Conservation (phyloP, 2,888 invertebrate genomes). For the Stomorhina lunata region DNA sequence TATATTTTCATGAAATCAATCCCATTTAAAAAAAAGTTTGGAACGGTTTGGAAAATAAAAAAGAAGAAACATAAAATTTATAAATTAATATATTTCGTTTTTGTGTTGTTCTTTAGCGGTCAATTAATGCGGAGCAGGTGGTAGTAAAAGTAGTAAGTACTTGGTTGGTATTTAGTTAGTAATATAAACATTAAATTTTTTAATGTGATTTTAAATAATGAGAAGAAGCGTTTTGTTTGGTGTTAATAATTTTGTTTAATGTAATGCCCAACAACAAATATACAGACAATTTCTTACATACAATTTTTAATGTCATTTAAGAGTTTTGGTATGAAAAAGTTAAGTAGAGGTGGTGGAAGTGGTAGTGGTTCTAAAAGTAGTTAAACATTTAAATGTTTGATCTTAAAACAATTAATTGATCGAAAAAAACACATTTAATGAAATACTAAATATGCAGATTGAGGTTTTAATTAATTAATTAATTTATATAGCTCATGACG, state of each 20-base stretch:
- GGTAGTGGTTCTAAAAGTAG: slow-evolving; percentile 2
- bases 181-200: slow-evolving; percentile 36
- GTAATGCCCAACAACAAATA: slow-evolving; percentile 54
- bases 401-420: slow-evolving; percentile 13
- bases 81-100: slow-evolving; percentile 52
- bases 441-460: slow-evolving; percentile 16
- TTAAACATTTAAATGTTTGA: slow-evolving; percentile 50
- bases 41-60: slow-evolving; percentile 48
- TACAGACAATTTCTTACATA: slow-evolving; percentile 56
- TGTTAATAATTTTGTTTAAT: slow-evolving; percentile 49
- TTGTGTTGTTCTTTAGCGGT: slow-evolving; percentile 11
- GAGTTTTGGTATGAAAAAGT: slow-evolving; percentile 24
- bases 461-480: neutral
- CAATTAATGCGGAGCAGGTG: slow-evolving; percentile 31
- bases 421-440: slow-evolving; percentile 48
- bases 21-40: slow-evolving; percentile 46
- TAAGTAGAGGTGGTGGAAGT: neutral
- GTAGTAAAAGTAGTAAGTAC: neutral
- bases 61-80: slow-evolving; percentile 61
- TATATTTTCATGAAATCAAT: slow-evolving; percentile 25
- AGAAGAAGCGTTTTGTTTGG: slow-evolving; percentile 54
- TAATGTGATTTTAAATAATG: slow-evolving; percentile 39
- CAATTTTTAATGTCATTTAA: slow-evolving; percentile 15
- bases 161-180: slow-evolving; percentile 24
- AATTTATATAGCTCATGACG: slow-evolving; percentile 44